A percentile compares a stretch with the other conserved stretches of the same genome.
Evolutionary conservation across 2,797 vertebrate species (phyloP).

Genomic region (Adrianichthys oophorus): DNA sequence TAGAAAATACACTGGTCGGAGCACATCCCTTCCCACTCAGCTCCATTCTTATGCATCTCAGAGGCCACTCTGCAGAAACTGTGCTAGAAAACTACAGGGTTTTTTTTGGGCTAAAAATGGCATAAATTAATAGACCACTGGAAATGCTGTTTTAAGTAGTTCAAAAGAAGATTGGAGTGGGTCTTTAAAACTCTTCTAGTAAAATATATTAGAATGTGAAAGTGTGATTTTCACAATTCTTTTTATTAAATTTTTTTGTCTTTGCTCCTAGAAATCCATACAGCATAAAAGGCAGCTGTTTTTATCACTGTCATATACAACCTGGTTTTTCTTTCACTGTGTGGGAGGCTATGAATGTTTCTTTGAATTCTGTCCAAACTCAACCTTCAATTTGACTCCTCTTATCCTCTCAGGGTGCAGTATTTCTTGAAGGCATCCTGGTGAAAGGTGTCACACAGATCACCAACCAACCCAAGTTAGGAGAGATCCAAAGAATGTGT

Average conservation of each 20-base stretch:
- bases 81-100: too few relatives aligned
- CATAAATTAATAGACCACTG: too few relatives aligned
- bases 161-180: too few relatives aligned
- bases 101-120: too few relatives aligned
- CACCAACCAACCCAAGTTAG: conserved; percentile 90
- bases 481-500: conserved; percentile 89
- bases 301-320: conserved; percentile 1
- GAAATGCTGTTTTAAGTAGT: too few relatives aligned
- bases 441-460: conserved; percentile 92
- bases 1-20: too few relatives aligned
- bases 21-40: too few relatives aligned
- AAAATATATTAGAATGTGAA: not conserved
- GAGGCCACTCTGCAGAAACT: too few relatives aligned
- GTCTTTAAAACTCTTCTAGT: not conserved
- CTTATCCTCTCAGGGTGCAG: conserved; percentile 81
- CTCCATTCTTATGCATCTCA: too few relatives aligned
- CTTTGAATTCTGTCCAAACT: conserved; percentile 24
- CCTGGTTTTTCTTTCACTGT: conserved; percentile 16
- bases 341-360: conserved; percentile 43
- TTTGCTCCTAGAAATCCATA: conserved; percentile 18
- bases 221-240: not conserved
- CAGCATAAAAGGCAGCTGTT: conserved; percentile 43
- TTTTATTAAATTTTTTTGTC: conserved; percentile 10
- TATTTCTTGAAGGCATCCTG: conserved; percentile 92
- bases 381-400: conserved; percentile 23